Percentiles rank a stretch among this genome's conserved stretches.
Conservation (phyloP, 2,888 invertebrate species). For the Branchellion lobata region DNA sequence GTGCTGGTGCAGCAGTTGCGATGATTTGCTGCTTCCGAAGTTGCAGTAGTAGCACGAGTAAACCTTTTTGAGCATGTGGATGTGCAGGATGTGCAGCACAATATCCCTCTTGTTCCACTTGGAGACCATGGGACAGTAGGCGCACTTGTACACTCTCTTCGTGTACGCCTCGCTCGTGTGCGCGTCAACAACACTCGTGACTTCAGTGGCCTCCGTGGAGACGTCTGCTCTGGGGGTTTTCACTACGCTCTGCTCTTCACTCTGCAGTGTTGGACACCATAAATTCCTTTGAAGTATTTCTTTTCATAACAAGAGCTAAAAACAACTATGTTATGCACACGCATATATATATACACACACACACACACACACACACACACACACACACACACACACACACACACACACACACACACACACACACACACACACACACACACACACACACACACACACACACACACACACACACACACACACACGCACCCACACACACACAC, state of each 20-base stretch:
- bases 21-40: constrained; percentile 47
- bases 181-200: no score
- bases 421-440: no score
- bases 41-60: constrained; percentile 46
- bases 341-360: no score
- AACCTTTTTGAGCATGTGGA: constrained; percentile 46
- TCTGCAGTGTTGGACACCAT: not conserved
- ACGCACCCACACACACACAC: no score
- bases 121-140: constrained; percentile 46
- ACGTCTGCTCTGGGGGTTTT: not conserved
- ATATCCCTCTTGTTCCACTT: constrained; percentile 47
- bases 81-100: constrained; percentile 45
- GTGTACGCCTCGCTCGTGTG: not conserved
- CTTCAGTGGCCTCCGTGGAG: not conserved
- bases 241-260: not conserved
- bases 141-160: constrained; percentile 46
- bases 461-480: no score
- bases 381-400: no score
- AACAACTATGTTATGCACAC: no score
- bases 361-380: no score
- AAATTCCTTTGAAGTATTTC: no score
- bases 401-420: no score
- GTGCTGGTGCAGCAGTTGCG: constrained; percentile 41
- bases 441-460: no score
- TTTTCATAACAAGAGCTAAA: no score